phyloP scores from a whole-genome alignment of 1,140 invertebrate genomes.

The Parasteatoda tepidariorum region DNA sequence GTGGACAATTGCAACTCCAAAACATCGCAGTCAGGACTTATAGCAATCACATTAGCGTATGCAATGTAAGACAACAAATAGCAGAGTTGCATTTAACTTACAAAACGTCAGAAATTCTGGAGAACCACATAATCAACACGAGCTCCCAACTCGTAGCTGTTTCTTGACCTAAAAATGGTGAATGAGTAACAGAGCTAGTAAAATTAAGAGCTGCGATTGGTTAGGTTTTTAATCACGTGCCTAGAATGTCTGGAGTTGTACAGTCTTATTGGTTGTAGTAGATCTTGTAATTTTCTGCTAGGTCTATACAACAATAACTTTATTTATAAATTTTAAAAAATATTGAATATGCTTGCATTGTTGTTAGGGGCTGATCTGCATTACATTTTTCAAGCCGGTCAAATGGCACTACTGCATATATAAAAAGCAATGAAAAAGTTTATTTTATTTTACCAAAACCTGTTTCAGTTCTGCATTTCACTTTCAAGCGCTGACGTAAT shows the following conservation, averaged over 20 bases:
- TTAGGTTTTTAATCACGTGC: constrained; percentile 44
- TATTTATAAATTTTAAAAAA: background rate
- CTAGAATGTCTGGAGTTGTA: constrained; percentile 56
- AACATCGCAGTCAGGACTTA: background rate
- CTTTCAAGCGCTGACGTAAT: constrained; percentile 55
- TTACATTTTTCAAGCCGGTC: background rate
- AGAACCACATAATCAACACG: constrained; percentile 30
- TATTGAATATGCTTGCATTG: background rate
- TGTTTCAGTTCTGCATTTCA: constrained; percentile 41
- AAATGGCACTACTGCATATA: too few relatives aligned
- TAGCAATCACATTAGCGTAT: background rate
- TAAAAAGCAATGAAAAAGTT: background rate
- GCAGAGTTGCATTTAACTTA: constrained; percentile 28
- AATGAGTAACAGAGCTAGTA: constrained; percentile 59
- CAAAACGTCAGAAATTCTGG: constrained; percentile 18
- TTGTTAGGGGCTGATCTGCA: background rate
- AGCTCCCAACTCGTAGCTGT: constrained; percentile 44
- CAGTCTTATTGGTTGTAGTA: constrained; percentile 54
- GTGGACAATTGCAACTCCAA: background rate
- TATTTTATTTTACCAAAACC: constrained; percentile 1
- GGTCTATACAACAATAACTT: constrained; percentile 56
- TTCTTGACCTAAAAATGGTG: constrained; percentile 61
- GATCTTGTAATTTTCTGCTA: constrained; percentile 48
- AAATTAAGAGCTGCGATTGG: constrained; percentile 35
- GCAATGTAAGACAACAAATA: background rate